phyloP scores from a whole-genome alignment of 2,113 vertebrate species.

The Coptodon rendalli region DNA sequence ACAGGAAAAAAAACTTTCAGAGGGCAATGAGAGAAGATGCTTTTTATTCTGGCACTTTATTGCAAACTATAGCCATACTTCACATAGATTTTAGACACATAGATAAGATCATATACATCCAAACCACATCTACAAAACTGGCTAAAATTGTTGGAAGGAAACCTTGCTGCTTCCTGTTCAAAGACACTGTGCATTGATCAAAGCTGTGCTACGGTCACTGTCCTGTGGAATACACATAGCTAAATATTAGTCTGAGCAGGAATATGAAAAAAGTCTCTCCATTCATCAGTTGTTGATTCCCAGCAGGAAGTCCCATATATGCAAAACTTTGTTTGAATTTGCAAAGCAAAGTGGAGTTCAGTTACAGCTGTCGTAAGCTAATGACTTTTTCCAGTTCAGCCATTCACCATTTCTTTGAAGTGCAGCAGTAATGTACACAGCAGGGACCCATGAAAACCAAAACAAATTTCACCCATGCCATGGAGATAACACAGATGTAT shows the following conservation, averaged over 20 bases:
- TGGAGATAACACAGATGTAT: not conserved
- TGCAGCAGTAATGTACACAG: not conserved
- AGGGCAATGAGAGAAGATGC: not conserved
- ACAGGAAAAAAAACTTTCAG: not conserved
- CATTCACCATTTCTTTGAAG: not conserved
- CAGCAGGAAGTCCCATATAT: not conserved
- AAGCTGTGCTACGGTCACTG: not conserved
- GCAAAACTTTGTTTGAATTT: constrained; percentile 8
- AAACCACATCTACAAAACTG: not conserved
- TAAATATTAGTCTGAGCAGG: not conserved
- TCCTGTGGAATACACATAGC: not conserved
- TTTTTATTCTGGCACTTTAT: not conserved
- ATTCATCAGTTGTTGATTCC: not conserved
- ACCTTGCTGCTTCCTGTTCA: not conserved
- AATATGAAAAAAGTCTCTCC: not conserved
- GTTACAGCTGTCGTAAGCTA: not conserved
- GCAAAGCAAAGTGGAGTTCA: not conserved
- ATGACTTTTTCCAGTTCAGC: not conserved
- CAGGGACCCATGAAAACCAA: not conserved
- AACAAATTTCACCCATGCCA: not conserved
- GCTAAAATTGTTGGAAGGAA: not conserved
- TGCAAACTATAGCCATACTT: not conserved
- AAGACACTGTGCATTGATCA: not conserved
- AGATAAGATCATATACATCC: not conserved
- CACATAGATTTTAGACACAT: not conserved